These are phyloP conservation scores for Zaprionus nigranus DNA, from an alignment of 1,140 invertebrate species.

Conservation along the genomic window DNA sequence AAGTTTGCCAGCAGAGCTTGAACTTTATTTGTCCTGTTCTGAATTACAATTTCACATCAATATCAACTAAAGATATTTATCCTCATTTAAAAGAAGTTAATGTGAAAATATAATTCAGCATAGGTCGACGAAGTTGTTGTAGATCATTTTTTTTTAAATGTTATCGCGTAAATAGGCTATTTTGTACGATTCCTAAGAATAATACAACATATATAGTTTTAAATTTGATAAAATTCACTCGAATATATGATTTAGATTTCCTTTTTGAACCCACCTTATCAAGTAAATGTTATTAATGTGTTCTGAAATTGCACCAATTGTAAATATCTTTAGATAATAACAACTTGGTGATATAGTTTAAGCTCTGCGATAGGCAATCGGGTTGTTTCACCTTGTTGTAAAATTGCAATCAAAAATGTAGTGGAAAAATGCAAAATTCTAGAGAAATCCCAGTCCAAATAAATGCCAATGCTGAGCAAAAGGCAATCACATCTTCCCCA, in stretches of 20 bases:
- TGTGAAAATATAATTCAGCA: background rate
- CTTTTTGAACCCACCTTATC: background rate
- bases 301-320: background rate
- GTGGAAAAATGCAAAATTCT: constrained; percentile 27
- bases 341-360: background rate
- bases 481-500: constrained; percentile 35
- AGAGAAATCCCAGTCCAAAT: constrained; percentile 30
- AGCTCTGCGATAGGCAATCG: background rate
- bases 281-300: background rate
- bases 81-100: background rate
- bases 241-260: background rate
- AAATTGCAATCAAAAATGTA: constrained; percentile 34
- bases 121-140: background rate
- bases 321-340: background rate
- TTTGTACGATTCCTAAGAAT: constrained; percentile 38
- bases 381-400: constrained; percentile 26
- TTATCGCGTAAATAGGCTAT: constrained; percentile 41
- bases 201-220: constrained; percentile 15
- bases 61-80: background rate
- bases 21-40: background rate
- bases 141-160: constrained; percentile 3
- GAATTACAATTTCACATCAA: background rate
- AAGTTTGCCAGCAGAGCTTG: constrained; percentile 23
- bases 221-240: background rate
- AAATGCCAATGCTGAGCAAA: constrained; percentile 58